phyloP scores from a whole-genome alignment of 2,888 invertebrate species.

The Cheilosia variabilis region DNA sequence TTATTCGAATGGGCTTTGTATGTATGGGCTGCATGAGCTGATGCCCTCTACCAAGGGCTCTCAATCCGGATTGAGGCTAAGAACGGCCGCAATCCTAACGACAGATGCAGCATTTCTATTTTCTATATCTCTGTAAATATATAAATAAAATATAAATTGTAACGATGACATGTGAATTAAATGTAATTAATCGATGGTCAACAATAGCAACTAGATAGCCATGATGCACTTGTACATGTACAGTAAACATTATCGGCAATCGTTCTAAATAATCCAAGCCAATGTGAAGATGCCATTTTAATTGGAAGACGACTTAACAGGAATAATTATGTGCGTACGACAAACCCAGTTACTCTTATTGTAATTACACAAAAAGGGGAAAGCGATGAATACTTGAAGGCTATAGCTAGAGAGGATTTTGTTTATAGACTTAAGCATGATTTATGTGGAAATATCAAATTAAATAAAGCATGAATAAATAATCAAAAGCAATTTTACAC shows the following conservation, averaged over 20 bases:
- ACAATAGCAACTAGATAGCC: neutral
- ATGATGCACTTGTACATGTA: neutral
- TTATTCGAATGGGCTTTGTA: neutral
- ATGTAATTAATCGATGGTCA: conserved; percentile 37
- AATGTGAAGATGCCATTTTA: neutral
- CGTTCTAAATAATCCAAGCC: conserved; percentile 9
- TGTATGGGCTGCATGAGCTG: neutral
- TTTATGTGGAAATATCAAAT: conserved; percentile 32
- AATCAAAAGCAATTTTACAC: conserved; percentile 54
- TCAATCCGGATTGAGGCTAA: conserved; percentile 15
- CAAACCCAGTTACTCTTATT: neutral
- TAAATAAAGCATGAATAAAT: conserved; percentile 53
- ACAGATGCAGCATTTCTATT: conserved; percentile 32
- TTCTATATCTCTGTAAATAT: conserved; percentile 44
- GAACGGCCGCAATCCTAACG: neutral
- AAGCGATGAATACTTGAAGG: conserved; percentile 23
- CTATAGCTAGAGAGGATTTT: conserved; percentile 33
- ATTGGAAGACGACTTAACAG: conserved; percentile 19
- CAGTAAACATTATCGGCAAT: neutral
- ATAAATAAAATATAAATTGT: conserved; percentile 33
- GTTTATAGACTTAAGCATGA: conserved; percentile 25
- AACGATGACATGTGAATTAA: conserved; percentile 23
- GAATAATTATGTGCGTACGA: neutral
- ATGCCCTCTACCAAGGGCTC: too few relatives aligned
- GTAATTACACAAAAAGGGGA: conserved; percentile 7